Percentiles rank a stretch among this genome's conserved stretches.
phyloP scores from a whole-genome alignment of 2,797 vertebrate genomes.

The Petrocephalus schoutedeni region DNA sequence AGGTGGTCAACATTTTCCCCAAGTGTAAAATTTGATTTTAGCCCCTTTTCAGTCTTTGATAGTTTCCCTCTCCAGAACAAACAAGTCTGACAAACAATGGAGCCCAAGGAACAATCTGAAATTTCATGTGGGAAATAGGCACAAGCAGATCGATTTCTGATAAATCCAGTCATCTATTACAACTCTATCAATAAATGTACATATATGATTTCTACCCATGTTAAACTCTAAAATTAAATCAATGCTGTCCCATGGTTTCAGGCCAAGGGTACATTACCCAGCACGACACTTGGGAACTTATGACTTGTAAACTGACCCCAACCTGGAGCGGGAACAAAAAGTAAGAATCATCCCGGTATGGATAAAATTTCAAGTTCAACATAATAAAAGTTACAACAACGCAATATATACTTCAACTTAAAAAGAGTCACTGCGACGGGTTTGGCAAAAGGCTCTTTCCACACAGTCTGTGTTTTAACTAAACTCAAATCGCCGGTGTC shows the following conservation, averaged over 20 bases:
- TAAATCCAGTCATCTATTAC: neutral
- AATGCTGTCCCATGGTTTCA: neutral
- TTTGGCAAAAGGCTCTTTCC: neutral
- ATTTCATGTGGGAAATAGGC: neutral
- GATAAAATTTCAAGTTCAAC: neutral
- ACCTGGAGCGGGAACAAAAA: neutral
- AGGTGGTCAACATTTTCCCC: neutral
- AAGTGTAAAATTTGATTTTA: neutral
- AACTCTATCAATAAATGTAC: neutral
- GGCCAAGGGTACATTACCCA: neutral
- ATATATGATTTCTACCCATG: neutral
- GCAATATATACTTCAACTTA: neutral
- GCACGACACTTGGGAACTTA: neutral
- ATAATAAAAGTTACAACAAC: neutral
- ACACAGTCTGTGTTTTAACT: neutral
- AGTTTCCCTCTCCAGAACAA: neutral
- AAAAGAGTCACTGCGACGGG: neutral
- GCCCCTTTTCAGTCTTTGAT: neutral
- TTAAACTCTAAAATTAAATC: neutral
- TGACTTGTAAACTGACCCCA: neutral
- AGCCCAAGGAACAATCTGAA: neutral
- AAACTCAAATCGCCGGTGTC: neutral
- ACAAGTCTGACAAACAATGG: neutral
- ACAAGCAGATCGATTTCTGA: neutral
- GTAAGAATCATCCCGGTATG: neutral